Conservation (phyloP, 1,140 invertebrate species). For the Scaptomyza hsui region DNA sequence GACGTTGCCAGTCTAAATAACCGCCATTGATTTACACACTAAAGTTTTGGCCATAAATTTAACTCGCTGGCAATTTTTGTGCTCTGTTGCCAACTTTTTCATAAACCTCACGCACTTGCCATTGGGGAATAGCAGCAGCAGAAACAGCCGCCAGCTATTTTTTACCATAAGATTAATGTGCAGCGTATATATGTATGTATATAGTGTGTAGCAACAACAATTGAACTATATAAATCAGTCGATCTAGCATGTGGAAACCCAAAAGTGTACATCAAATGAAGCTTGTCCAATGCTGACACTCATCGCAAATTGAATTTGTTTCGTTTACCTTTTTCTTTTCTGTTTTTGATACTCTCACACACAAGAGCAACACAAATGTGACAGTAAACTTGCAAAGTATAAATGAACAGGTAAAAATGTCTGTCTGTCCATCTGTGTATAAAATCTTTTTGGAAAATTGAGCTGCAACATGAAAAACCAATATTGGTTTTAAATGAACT, state of each 20-base stretch:
- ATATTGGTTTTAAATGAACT: background rate
- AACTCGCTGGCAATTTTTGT: constrained; percentile 55
- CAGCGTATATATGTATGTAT: constrained; percentile 50
- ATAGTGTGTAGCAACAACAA: constrained; percentile 41
- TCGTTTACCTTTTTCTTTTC: background rate
- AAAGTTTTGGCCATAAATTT: constrained; percentile 76
- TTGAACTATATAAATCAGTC: constrained; percentile 69
- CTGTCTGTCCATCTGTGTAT: background rate
- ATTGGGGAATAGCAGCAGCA: constrained; percentile 7
- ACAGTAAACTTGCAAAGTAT: background rate
- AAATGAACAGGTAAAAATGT: background rate
- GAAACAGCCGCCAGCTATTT: constrained; percentile 43
- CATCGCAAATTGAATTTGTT: constrained; percentile 4
- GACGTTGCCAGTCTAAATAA: constrained; percentile 62
- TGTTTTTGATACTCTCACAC: background rate
- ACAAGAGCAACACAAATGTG: too few species aligned
- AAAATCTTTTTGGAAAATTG: too few species aligned
- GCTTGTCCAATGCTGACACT: background rate
- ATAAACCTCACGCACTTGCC: constrained; percentile 60
- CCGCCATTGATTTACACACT: constrained; percentile 74
- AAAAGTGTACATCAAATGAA: background rate
- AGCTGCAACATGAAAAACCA: background rate
- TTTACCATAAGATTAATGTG: constrained; percentile 66
- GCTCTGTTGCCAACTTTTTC: constrained; percentile 55
- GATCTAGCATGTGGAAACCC: constrained; percentile 16